These are phyloP conservation scores for Tribolium castaneum DNA, from an alignment of 1,140 invertebrate species.

Conservation along the genomic window DNA sequence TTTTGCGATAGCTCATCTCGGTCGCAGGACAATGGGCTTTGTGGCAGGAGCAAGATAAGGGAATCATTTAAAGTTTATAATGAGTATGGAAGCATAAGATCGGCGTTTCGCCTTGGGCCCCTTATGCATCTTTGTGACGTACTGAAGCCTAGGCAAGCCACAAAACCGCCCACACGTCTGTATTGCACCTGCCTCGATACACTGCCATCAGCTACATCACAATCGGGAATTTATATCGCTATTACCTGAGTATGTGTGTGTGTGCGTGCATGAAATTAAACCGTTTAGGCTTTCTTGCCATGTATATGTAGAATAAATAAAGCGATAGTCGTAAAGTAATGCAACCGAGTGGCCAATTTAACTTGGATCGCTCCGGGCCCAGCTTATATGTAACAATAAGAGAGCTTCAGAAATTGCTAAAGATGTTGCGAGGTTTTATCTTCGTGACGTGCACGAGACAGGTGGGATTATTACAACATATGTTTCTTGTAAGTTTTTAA, in stretches of 20 bases:
- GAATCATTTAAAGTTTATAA: conserved; percentile 48
- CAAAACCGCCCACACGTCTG: conserved; percentile 2
- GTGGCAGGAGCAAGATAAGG: conserved; percentile 38
- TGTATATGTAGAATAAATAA: conserved; percentile 27
- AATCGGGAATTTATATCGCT: conserved; percentile 44
- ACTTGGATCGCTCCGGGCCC: conserved; percentile 19
- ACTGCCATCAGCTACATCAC: conserved; percentile 27
- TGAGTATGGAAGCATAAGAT: conserved; percentile 46
- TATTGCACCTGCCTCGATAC: conserved; percentile 28
- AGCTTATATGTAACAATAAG: conserved; percentile 27
- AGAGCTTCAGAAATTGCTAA: conserved; percentile 20
- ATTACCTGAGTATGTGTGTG: conserved; percentile 9
- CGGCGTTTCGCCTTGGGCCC: conserved; percentile 25
- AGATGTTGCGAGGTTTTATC: conserved; percentile 33
- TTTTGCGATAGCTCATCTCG: not conserved
- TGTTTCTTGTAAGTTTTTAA: conserved; percentile 21
- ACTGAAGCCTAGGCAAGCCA: not conserved
- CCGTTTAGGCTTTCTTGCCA: conserved; percentile 24
- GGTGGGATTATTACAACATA: conserved; percentile 32
- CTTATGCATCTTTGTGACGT: conserved; percentile 28
- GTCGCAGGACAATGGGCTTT: conserved; percentile 23
- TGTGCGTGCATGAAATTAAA: conserved; percentile 35
- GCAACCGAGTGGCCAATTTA: conserved; percentile 34
- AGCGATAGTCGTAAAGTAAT: conserved; percentile 35
- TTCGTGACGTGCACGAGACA: conserved; percentile 26